Base-by-base conservation (phyloP, 2,888 invertebrate species). In the Drosophila birchii region DNA sequence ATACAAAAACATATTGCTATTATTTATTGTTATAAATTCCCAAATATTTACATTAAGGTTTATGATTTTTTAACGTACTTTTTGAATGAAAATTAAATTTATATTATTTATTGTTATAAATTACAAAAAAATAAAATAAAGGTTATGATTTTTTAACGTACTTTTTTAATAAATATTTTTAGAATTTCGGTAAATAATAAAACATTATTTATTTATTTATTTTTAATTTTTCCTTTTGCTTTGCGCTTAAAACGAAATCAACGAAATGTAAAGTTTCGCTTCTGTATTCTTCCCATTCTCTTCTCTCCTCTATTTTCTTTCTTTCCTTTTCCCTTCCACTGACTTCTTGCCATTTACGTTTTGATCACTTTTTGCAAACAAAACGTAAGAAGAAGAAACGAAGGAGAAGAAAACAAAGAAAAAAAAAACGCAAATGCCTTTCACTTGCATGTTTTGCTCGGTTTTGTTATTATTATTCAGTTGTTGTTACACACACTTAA, bases 381-480 rank as follows among this genome's bases (percentile, higher is more conserved):
- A 55, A 39, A 55, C 47, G 29, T 11, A 18, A 36, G 49, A 49
- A 49, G 2, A 29, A 14, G 51, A 16, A 45, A 45, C 26, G n/a
- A 14, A 53, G 49, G 16, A 59, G 47, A 11, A 23, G 14, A 23
- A 12, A 29, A n/a, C 57, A 47, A 11, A 23, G 14, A 23, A 12
- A 29, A n/a, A 67, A 47, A 56, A 55, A 61, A 71, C 74, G 49
- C 74, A 73, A 55, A 75, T 73, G 82, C 83, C 83, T 83, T 83
- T 83, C 83, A 83, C 88, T 83, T 86, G 82, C 82, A 79, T 87
- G 78, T 71, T 70, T 80, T 80, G 79, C 76, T 70, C 68, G 62
- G 38, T 61, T 55, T 69, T 76, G 43, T 75, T 51, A 23, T 63
- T 75, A 51, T 63, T 59, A 18, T 55, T 67, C 26, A 26, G 23